Evolutionary conservation across 2,888 invertebrate species (phyloP), one percentile per base, ranked within the genome.

Genomic region (Standfussiana lucernea): DNA sequence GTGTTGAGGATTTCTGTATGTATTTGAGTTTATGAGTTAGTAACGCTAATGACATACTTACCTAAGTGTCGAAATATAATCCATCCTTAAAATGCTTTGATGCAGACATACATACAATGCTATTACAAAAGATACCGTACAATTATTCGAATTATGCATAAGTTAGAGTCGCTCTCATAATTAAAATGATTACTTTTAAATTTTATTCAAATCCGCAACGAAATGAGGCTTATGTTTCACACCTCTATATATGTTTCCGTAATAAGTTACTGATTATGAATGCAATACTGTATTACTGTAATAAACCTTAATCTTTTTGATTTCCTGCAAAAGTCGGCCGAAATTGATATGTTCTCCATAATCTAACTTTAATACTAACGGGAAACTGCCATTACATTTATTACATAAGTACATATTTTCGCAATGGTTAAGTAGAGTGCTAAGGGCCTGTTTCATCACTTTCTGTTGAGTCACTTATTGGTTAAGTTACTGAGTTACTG

Each of bases 311-410:
- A 78, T 78, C n/a, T 82, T 75, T 40, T 18, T 50, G 32, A 59
- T 75, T 78, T 82, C 78, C 82, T 65, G 7, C 40, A 7, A 47
- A 82, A 75, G 42, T 59, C 15, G 82, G 28, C 10, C 32, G 42
- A 21, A 82, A 37, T 15, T 15, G n/a, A 76, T 61, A 56, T 65
- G 42, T 75, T 75, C 62, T 8, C 62, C 62, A 18, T 42, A 72
- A 56, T 62, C 24, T 65, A 78, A 35, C 59, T 47, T 53, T 53
- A 77, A 77, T 56, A 35, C 67, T 1, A 18, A n/a, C 77, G 62
- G 83, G 83, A 79, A 47, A 77, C 37, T 32, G 53, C 24, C 35
- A 28, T 67, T 15, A 28, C 35, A 66, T 65, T 77, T 47, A 61
- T 45, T 10, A 28, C 13, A 6, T 6, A n/a, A n/a, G n/a, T n/a